These are phyloP conservation scores for Lysandra coridon DNA, from an alignment of 2,888 invertebrate species.

Conservation along the genomic window DNA sequence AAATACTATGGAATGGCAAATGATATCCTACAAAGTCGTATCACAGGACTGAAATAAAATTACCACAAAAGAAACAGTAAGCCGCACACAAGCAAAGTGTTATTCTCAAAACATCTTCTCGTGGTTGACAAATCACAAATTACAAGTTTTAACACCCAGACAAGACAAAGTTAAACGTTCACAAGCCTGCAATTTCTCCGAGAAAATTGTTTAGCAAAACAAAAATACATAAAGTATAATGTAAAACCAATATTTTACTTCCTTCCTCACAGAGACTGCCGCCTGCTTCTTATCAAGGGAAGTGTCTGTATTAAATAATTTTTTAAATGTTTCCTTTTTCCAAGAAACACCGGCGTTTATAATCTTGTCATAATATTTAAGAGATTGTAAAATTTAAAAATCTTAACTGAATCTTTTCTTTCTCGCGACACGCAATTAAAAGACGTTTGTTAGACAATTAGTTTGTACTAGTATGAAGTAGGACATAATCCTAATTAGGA, in stretches of 20 bases:
- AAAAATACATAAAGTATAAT: slow-evolving; percentile 18
- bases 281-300: slow-evolving; percentile 18
- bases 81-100: background rate
- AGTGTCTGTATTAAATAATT: slow-evolving; percentile 15
- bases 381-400: background rate
- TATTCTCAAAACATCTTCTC: slow-evolving; percentile 2
- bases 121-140: slow-evolving; percentile 16
- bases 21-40: slow-evolving; percentile 7
- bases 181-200: background rate
- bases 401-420: background rate
- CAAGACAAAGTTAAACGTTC: slow-evolving; percentile 4
- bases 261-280: background rate
- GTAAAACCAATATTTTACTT: slow-evolving; percentile 15
- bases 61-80: background rate
- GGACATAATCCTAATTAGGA: background rate
- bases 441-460: background rate
- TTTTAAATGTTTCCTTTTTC: background rate
- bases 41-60: background rate
- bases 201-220: slow-evolving; percentile 19
- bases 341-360: background rate
- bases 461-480: too few relatives aligned
- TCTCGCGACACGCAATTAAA: background rate
- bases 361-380: background rate
- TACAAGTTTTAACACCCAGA: slow-evolving; percentile 19
- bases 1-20: background rate